Evolutionary conservation across 2,888 invertebrate genomes (phyloP).

Genomic region (Pachymerium ferrugineum): DNA sequence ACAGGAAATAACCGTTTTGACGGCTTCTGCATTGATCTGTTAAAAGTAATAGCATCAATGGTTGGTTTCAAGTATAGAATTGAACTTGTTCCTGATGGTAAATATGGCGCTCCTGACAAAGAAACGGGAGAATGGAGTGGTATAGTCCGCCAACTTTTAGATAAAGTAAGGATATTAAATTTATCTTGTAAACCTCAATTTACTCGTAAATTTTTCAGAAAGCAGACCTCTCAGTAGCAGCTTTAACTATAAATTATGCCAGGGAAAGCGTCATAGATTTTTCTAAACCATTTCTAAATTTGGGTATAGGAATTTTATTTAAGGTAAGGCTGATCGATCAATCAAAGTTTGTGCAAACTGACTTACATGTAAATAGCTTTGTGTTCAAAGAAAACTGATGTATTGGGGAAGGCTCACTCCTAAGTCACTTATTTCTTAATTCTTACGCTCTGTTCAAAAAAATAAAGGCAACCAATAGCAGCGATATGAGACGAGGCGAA

Average conservation of each 20-base stretch:
- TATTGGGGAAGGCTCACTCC: neutral
- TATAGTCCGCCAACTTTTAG: constrained; percentile 77
- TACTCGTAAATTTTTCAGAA: constrained; percentile 55
- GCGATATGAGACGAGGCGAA: too few relatives aligned
- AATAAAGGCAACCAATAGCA: too few relatives aligned
- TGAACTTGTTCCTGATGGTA: constrained; percentile 73
- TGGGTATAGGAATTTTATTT: constrained; percentile 92
- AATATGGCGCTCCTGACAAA: constrained; percentile 83
- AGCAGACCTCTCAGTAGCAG: constrained; percentile 92
- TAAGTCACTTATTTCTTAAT: too few relatives aligned
- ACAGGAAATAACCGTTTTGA: constrained; percentile 57
- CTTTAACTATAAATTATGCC: constrained; percentile 96
- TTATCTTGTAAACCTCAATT: neutral
- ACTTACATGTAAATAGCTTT: neutral
- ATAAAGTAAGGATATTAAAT: constrained; percentile 58
- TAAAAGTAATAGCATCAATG: constrained; percentile 72
- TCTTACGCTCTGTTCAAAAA: too few relatives aligned
- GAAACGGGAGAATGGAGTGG: constrained; percentile 86
- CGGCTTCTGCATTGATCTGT: constrained; percentile 85
- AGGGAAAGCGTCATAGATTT: constrained; percentile 93
- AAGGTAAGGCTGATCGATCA: constrained; percentile 70
- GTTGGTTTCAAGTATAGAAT: constrained; percentile 85
- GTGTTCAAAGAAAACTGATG: neutral
- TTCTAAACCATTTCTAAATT: constrained; percentile 96
- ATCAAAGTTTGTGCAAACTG: too few relatives aligned